Conservation (phyloP, 2,113 vertebrate genomes). For the Corvus moneduloides region DNA sequence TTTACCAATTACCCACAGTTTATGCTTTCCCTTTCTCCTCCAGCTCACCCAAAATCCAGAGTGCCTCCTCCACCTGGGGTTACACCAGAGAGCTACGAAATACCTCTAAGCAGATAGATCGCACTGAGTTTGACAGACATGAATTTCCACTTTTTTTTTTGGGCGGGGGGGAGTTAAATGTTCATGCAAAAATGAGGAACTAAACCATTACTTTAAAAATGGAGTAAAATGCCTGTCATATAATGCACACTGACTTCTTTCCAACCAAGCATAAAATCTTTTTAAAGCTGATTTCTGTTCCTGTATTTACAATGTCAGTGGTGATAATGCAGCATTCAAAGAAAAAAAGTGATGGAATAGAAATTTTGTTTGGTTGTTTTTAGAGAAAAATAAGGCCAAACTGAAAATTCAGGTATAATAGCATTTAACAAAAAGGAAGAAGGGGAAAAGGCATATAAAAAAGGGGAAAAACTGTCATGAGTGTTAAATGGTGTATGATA, state of each 20-base stretch:
- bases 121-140: not conserved
- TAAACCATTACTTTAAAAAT: not conserved
- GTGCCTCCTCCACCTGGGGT: not conserved
- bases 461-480: not conserved
- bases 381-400: not conserved
- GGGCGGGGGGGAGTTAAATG: not conserved
- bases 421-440: not conserved
- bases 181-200: not conserved
- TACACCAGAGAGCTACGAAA: not conserved
- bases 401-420: not conserved
- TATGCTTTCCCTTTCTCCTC: accelerated
- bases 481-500: slow-evolving; percentile 14
- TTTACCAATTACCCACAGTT: not conserved
- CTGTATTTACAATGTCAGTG: not conserved
- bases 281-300: not conserved
- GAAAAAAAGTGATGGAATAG: not conserved
- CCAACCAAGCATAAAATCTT: not conserved
- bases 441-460: not conserved
- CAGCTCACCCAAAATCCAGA: not conserved
- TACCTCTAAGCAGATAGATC: not conserved
- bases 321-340: not conserved
- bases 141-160: not conserved
- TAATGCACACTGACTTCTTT: not conserved
- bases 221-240: not conserved
- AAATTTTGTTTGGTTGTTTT: not conserved